Conservation (phyloP, 2,797 vertebrate species). For the Arrhamphus sclerolepis region DNA sequence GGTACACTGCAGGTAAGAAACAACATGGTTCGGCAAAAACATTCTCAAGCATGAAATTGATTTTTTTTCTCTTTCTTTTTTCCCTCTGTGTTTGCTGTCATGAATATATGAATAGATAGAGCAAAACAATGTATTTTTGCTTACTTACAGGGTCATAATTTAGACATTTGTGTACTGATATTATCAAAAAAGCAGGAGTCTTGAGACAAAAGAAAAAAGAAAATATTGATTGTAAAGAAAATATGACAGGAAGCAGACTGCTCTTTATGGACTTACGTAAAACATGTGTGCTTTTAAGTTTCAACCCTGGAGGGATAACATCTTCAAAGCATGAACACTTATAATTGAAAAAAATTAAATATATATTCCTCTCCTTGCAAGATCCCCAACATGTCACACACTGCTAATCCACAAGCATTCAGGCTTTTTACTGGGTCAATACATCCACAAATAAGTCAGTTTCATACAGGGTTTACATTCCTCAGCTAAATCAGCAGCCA, state of each 20-base stretch:
- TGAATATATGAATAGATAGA: slow-evolving; percentile 67
- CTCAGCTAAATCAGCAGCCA: slow-evolving; percentile 43
- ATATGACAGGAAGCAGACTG: no score
- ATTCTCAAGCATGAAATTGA: slow-evolving; percentile 66
- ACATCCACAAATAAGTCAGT: slow-evolving; percentile 61
- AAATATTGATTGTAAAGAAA: no score
- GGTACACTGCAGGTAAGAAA: slow-evolving; percentile 95
- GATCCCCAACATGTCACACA: slow-evolving; percentile 43
- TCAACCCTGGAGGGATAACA: no score
- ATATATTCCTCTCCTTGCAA: no score
- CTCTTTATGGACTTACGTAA: no score
- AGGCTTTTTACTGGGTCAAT: slow-evolving; percentile 52
- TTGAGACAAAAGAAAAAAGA: slow-evolving; percentile 7
- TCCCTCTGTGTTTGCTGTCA: slow-evolving; percentile 54
- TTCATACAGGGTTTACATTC: slow-evolving; percentile 53
- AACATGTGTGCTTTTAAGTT: no score
- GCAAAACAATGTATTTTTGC: slow-evolving; percentile 9
- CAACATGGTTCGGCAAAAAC: slow-evolving; percentile 39
- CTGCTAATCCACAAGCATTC: slow-evolving; percentile 55
- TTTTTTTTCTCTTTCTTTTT: slow-evolving; percentile 24
- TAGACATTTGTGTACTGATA: slow-evolving; percentile 14
- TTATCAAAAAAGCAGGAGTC: slow-evolving; percentile 2
- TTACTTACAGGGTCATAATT: slow-evolving; percentile 31
- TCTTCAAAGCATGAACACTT: no score
- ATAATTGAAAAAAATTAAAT: no score